Base-by-base conservation (phyloP, 2,113 vertebrate genomes). In the Paramisgurnus dabryanus region DNA sequence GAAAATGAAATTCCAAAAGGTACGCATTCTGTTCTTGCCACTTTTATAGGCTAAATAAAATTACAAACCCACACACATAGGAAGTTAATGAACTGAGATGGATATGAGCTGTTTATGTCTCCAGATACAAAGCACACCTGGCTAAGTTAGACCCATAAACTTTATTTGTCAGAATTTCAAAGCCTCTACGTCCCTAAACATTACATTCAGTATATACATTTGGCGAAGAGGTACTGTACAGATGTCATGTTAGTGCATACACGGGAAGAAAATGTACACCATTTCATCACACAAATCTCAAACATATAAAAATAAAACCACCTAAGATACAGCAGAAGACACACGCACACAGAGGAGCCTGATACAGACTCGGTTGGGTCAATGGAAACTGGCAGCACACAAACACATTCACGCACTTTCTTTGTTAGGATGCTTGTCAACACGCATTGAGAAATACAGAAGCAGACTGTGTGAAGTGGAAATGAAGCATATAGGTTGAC, bases 171-270 rank as follows among this genome's bases (percentile, higher is more conserved):
- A 91, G 84, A 91, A 91, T 88, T 89, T 89, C 79, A 83, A 87
- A 84, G 85, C 85, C 89, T 90, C 88, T 82, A 87, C 76, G 82
- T 90, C 90, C 88, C 90, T 88, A 85, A 89, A 91, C 89, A 90
- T 90, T 93, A 93, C 92, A 94, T 93, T 94, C 92, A 94, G 86
- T 92, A 94, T 93, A 88, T 92, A 94, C 92, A 93, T 92, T 90
- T 92, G 90, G 91, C 89, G 90, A 89, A 87, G 87, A 89, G 89
- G 89, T 87, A 89, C 90, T 89, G 85, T 88, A 92, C 88, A 91
- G 89, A 88, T 89, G 89, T 90, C 87, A 81, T 84, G 88, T 86
- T 92, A 93, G 90, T 92, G 91, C 90, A 92, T 90, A 93, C 91
- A 91, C 67, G 47, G 83, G 87, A 89, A 68, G 13, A 81, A 88